phyloP scores from a whole-genome alignment of 2,797 vertebrate genomes.

The Sebastes flavidus region DNA sequence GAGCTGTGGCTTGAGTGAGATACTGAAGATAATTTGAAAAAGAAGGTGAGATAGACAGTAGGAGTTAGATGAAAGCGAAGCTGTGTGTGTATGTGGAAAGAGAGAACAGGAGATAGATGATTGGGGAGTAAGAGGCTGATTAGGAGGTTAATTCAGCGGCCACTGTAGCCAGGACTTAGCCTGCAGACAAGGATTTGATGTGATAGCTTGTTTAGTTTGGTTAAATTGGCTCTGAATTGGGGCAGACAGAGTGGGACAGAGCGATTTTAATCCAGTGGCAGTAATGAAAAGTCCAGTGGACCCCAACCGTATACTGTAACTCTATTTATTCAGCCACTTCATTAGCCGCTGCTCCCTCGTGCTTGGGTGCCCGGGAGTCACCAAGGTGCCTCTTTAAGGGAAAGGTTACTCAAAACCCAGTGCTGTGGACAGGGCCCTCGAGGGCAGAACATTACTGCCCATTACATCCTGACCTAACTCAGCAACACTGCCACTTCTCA shows the following conservation, averaged over 20 bases:
- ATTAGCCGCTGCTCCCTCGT: slow-evolving; percentile 64
- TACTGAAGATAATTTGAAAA: slow-evolving; percentile 52
- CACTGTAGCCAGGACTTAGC: slow-evolving; percentile 64
- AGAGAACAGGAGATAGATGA: slow-evolving; percentile 65
- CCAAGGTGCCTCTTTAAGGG: slow-evolving; percentile 72
- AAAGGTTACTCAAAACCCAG: slow-evolving; percentile 77
- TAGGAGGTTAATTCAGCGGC: slow-evolving; percentile 76
- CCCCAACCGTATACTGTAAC: slow-evolving; percentile 71
- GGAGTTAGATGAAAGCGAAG: slow-evolving; percentile 46
- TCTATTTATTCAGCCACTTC: slow-evolving; percentile 74
- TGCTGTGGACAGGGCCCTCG: slow-evolving; percentile 60
- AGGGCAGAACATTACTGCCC: slow-evolving; percentile 75
- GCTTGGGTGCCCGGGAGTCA: slow-evolving; percentile 53
- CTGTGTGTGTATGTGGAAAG: slow-evolving; percentile 35
- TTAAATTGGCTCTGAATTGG: slow-evolving; percentile 75
- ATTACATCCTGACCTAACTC: slow-evolving; percentile 81
- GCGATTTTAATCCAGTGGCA: slow-evolving; percentile 72
- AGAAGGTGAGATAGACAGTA: slow-evolving; percentile 46
- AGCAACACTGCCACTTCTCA: slow-evolving; percentile 84
- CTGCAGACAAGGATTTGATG: slow-evolving; percentile 73
- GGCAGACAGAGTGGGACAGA: slow-evolving; percentile 70
- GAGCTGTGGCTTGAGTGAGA: slow-evolving; percentile 56
- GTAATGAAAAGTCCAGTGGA: slow-evolving; percentile 78
- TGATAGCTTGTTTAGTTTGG: slow-evolving; percentile 83
- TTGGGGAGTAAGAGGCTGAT: slow-evolving; percentile 65